These are phyloP conservation scores for Nannospalax galili DNA, from an alignment of 2,113 vertebrate species.

Conservation along the genomic window DNA sequence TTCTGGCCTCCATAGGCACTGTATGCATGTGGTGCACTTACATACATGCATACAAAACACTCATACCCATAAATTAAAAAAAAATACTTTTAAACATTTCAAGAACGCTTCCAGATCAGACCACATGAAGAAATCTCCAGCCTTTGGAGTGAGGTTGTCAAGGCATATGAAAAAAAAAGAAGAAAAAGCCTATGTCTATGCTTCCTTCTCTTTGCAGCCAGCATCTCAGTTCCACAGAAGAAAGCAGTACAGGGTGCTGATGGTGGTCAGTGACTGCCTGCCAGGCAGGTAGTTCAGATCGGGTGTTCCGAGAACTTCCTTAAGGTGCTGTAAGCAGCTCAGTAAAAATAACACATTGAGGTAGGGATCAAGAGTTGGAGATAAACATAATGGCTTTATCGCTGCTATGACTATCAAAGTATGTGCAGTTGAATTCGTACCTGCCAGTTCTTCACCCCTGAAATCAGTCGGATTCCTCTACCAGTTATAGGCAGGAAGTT, in stretches of 20 bases:
- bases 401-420: not conserved
- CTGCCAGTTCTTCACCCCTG: not conserved
- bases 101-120: not conserved
- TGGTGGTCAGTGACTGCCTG: not conserved
- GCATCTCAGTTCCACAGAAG: fast-evolving
- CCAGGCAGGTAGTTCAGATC: not conserved
- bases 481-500: not conserved
- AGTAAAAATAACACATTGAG: not conserved
- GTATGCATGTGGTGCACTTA: no score
- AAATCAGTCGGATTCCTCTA: not conserved
- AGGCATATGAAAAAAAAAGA: not conserved
- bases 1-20: no score
- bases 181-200: no score
- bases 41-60: no score
- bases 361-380: not conserved
- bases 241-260: not conserved
- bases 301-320: not conserved
- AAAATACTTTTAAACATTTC: not conserved
- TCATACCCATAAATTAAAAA: no score
- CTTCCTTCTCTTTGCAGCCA: not conserved
- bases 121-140: not conserved
- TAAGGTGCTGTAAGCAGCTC: not conserved
- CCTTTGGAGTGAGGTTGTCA: not conserved
- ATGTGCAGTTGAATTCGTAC: no score
- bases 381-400: not conserved